Evolutionary conservation across 2,888 invertebrate species (phyloP).

Genomic region (Heliconius cydno): DNA sequence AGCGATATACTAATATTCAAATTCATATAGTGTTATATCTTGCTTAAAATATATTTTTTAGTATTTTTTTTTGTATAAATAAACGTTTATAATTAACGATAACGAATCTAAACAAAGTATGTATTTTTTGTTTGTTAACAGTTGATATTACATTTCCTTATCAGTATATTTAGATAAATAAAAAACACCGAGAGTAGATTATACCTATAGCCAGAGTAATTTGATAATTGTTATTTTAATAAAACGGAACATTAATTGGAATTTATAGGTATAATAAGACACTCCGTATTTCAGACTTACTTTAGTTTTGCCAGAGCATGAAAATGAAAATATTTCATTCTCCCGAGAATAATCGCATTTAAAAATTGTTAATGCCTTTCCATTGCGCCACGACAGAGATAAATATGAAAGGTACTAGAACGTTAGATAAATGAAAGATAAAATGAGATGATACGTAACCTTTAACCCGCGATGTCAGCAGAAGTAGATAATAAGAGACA

Average conservation of each 20-base stretch:
- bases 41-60: not conserved
- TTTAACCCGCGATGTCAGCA: constrained; percentile 32
- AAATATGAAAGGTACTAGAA: constrained; percentile 11
- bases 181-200: not conserved
- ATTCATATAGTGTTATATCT: not conserved
- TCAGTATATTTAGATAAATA: not conserved
- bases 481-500: constrained; percentile 30
- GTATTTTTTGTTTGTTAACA: not conserved
- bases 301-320: not conserved
- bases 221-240: too few relatives aligned
- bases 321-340: not conserved
- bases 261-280: too few relatives aligned
- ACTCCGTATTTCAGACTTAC: too few relatives aligned
- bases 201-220: not conserved
- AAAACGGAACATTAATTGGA: too few relatives aligned
- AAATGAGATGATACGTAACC: constrained; percentile 13
- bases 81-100: not conserved
- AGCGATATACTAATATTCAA: too few relatives aligned
- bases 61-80: not conserved
- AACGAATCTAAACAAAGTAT: not conserved
- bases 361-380: not conserved
- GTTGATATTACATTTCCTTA: not conserved
- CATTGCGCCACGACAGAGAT: not conserved
- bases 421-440: constrained; percentile 12
- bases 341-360: not conserved